phyloP scores from a whole-genome alignment of 2,113 vertebrate genomes.

The Stigmatopora argus region DNA sequence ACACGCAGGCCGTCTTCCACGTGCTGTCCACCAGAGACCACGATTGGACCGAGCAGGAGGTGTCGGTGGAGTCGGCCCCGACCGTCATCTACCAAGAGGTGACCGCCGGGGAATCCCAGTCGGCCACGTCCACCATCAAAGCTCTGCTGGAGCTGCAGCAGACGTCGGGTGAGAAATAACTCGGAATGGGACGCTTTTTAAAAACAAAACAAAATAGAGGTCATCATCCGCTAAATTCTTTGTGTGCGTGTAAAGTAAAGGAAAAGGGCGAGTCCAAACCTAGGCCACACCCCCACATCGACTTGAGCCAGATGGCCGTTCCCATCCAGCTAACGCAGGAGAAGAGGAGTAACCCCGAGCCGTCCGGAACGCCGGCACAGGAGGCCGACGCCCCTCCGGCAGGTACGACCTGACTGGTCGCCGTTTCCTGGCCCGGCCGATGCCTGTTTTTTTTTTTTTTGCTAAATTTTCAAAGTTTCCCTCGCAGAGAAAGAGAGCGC shows the following conservation, averaged over 20 bases:
- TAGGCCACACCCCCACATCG: conserved; percentile 84
- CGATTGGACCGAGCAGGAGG: conserved; percentile 93
- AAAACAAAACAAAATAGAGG: too few relatives aligned
- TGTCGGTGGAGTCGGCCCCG: conserved; percentile 87
- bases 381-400: conserved; percentile 79
- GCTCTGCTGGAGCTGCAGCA: conserved; percentile 94
- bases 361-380: conserved; percentile 77
- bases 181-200: not conserved
- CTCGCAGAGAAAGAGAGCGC: conserved; percentile 56
- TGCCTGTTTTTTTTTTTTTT: not conserved
- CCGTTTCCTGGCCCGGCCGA: not conserved
- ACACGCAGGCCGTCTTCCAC: conserved; percentile 87
- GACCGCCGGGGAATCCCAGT: conserved; percentile 85
- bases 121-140: conserved; percentile 95
- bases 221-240: not conserved
- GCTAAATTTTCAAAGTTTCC: not conserved
- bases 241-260: conserved; percentile 71
- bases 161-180: conserved; percentile 76
- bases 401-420: conserved; percentile 58
- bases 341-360: conserved; percentile 81
- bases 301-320: conserved; percentile 96
- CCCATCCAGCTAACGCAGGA: conserved; percentile 89
- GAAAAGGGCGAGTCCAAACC: conserved; percentile 85
- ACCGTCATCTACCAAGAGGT: conserved; percentile 96
- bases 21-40: conserved; percentile 89